Base-by-base conservation (phyloP, 1,140 invertebrate species). In the Drosophila pandora region DNA sequence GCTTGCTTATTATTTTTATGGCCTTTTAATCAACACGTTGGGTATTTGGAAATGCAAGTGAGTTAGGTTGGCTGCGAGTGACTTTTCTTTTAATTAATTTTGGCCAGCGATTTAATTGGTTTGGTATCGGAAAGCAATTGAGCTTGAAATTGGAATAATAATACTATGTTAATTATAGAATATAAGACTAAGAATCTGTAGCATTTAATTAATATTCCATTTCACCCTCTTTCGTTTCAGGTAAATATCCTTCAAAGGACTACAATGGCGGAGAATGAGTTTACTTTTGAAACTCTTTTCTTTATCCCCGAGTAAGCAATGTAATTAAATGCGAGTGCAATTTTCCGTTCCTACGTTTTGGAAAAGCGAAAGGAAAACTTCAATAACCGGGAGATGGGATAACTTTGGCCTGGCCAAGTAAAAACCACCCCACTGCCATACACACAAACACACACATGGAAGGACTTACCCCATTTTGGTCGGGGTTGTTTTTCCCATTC, bases 401-500 rank as follows among this genome's bases (percentile, higher is more conserved):
- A 69, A 69, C 47, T 43, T 54, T 56, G 28, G 65, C 55, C 59
- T 34, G 12, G 57, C 45, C 32, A 48, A 70, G 76, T 45, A 47
- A 69, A 85, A 85, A 74, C 83, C 63, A 87, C 83, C 83, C 82
- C 52, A 76, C 63, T 57, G 30, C 28, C 48, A 45, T n/a, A 67
- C 47, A 56, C 10, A 39, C 50, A 32, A 32, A 54, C 30, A 53
- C 37, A 65, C 47, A 47, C 49, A 54, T 30, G 43, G 39, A 48
- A 37, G 2, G 72, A 81, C 37, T 81, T 88, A 79, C 75, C 79
- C 65, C 56, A 63, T 61, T 61, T 48, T 82, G 79, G 84, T 61
- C 70, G 83, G 83, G 83, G 83, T 83, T 79, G 83, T 83, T 87
- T 87, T 87, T 87, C 82, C 63, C 62, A 21, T 67, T 59, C 65